A percentile compares a stretch with the other conserved stretches of the same genome.
These are phyloP conservation scores for Euzetes globulus DNA, from an alignment of 2,888 invertebrate genomes.

Conservation along the genomic window DNA sequence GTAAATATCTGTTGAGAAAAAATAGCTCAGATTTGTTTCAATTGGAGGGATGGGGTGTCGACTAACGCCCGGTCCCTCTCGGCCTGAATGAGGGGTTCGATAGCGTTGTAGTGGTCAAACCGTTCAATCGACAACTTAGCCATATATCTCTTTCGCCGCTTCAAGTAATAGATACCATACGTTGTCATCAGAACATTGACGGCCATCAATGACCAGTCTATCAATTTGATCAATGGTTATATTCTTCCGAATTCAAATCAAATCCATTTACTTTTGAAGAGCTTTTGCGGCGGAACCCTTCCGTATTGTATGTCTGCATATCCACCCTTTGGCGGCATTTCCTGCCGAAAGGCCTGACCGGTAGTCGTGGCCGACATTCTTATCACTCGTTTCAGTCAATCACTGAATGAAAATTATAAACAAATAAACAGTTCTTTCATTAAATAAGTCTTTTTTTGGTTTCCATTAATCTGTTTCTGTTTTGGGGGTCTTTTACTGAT, in stretches of 20 bases:
- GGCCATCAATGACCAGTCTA: slow-evolving; percentile 30
- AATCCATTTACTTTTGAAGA: slow-evolving; percentile 29
- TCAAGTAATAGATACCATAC: slow-evolving; percentile 15
- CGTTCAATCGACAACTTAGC: slow-evolving; percentile 58
- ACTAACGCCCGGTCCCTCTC: slow-evolving; percentile 71
- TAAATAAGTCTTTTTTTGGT: too few species aligned
- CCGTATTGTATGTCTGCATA: slow-evolving; percentile 61
- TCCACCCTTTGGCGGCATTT: slow-evolving; percentile 88
- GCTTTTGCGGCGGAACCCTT: slow-evolving; percentile 28
- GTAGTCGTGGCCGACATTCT: slow-evolving; percentile 19
- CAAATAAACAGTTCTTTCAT: too few species aligned
- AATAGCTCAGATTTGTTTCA: background rate
- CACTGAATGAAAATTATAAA: background rate
- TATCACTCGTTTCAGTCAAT: background rate
- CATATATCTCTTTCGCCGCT: slow-evolving; percentile 20
- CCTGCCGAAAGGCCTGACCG: slow-evolving; percentile 57
- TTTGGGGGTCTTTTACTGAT: too few species aligned
- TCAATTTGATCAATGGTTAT: background rate
- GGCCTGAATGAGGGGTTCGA: slow-evolving; percentile 68
- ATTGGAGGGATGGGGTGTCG: background rate
- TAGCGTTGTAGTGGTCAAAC: slow-evolving; percentile 66
- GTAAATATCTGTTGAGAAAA: slow-evolving; percentile 54
- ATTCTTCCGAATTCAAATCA: background rate
- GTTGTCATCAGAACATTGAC: background rate
- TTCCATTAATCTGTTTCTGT: too few species aligned